Evolutionary conservation across 1,140 invertebrate genomes (phyloP).

Genomic region (Drosophila ananassae): DNA sequence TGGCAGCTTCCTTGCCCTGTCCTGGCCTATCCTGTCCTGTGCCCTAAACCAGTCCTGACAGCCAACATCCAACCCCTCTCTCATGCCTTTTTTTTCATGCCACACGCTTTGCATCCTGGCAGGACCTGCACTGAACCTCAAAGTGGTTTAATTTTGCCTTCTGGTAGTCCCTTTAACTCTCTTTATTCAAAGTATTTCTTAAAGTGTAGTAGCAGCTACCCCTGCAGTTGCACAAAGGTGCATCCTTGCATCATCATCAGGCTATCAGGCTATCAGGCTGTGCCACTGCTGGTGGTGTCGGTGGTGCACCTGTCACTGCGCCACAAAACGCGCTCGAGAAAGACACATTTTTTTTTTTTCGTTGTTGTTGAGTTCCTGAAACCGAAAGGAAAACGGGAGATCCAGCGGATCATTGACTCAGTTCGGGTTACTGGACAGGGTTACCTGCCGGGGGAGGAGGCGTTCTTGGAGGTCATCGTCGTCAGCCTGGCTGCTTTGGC

Average conservation of each 20-base stretch:
- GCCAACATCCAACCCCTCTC: neutral
- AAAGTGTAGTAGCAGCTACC: slow-evolving; percentile 36
- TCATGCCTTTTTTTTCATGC: slow-evolving; percentile 13
- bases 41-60: slow-evolving; percentile 8
- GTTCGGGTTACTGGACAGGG: slow-evolving; percentile 64
- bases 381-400: slow-evolving; percentile 33
- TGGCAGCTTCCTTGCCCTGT: slow-evolving; percentile 31
- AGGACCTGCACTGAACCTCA: neutral
- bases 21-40: slow-evolving; percentile 29
- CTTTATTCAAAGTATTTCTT: neutral
- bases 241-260: slow-evolving; percentile 66
- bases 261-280: slow-evolving; percentile 16
- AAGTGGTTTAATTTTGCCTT: neutral
- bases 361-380: neutral
- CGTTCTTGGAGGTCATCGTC: slow-evolving; percentile 9
- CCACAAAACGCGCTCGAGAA: neutral
- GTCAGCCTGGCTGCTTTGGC: slow-evolving; percentile 46
- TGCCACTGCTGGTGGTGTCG: slow-evolving; percentile 19
- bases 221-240: slow-evolving; percentile 74
- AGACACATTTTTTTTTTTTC: no score
- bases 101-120: slow-evolving; percentile 72
- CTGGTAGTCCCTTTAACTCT: neutral
- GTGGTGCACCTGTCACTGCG: slow-evolving; percentile 72
- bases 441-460: no score
- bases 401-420: slow-evolving; percentile 74